Evolutionary conservation across 2,113 vertebrate species (phyloP), one percentile per base, ranked within the genome.

Genomic region (Elephantulus edwardii): DNA sequence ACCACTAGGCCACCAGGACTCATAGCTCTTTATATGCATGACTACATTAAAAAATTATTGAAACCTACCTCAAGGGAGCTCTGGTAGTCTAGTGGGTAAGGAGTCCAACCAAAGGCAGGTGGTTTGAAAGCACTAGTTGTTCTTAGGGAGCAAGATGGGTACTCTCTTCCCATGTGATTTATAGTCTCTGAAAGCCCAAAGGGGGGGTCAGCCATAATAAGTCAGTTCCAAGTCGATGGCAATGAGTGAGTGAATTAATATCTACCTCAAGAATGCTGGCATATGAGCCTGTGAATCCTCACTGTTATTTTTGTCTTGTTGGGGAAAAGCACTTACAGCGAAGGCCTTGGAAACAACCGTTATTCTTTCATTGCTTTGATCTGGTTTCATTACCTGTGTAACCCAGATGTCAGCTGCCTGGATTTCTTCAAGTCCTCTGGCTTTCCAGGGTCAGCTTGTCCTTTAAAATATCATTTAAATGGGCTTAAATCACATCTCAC

Each of bases 401-500:
- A 56, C 60, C 46, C 71, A 86, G 44, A 54, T 82, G 66, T 89
- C 48, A 79, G 62, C 38, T 84, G 66, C 50, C 76, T 87, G 91
- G 40, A 77, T 92, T 54, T 33, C 50, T 81, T 92, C 84, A 64
- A 17, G 9, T 87, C 30, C 56, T 85, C 48, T 35, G 8, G 20
- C 35, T 33, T 60, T 5, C 46, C 30, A 70, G 46, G 78, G 48
- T 72, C 90, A 88, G 7, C 64, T 72, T 74, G 38, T 87, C 78
- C 86, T 72, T 92, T 86, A 93, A 86, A 74, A 81, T 84, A 48
- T 62, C 74, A 75, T 92, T 85, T 62, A 91, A 74, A 48, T 79
- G n/a, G 46, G 48, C 33, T 92, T 58, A n/a, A 62, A 62, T 78
- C 83, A 72, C 71, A 85, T 42, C 44, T 71, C 40, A 30, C 1